A percentile compares a stretch with the other conserved stretches of the same genome.
phyloP scores from a whole-genome alignment of 2,113 vertebrate species.

The western clawed frog (Xenopus tropicalis) region DNA sequence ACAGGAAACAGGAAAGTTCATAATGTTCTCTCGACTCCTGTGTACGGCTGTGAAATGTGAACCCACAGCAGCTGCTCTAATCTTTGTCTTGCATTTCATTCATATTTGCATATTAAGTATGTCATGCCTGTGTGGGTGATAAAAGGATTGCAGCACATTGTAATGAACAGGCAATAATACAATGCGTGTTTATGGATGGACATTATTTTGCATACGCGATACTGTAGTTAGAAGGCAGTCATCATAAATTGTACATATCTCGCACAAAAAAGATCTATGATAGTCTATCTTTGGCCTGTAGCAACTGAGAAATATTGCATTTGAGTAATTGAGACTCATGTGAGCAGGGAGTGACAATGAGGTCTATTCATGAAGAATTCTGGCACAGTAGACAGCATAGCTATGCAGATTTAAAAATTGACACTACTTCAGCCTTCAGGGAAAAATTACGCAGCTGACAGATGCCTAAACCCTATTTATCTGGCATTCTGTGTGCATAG shows the following conservation, averaged over 20 bases:
- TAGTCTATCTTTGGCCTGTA: constrained; percentile 1
- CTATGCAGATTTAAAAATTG: constrained; percentile 41
- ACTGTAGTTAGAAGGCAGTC: not conserved
- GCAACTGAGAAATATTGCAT: constrained; percentile 8
- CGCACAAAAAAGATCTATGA: not conserved
- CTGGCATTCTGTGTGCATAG: constrained; percentile 18
- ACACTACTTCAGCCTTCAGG: constrained; percentile 40
- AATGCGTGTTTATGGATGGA: not conserved
- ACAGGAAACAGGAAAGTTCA: constrained; percentile 21
- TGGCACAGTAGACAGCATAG: constrained; percentile 25
- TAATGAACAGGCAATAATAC: not conserved
- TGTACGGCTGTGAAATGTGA: constrained; percentile 18
- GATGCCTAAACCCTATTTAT: constrained; percentile 30
- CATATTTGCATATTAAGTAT: constrained; percentile 35
- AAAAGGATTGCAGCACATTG: constrained; percentile 9
- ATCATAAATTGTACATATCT: not conserved
- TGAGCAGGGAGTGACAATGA: constrained; percentile 30
- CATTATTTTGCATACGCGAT: not conserved
- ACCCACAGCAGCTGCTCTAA: constrained; percentile 22
- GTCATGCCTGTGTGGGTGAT: constrained; percentile 13
- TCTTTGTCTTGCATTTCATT: constrained; percentile 7
- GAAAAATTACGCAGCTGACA: constrained; percentile 40
- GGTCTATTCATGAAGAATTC: constrained; percentile 24
- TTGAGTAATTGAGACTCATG: constrained; percentile 24
- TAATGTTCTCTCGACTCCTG: constrained; percentile 14